Evolutionary conservation across 2,888 invertebrate species (phyloP), one percentile per base, ranked within the genome.

Genomic region (Rosalia funebris): DNA sequence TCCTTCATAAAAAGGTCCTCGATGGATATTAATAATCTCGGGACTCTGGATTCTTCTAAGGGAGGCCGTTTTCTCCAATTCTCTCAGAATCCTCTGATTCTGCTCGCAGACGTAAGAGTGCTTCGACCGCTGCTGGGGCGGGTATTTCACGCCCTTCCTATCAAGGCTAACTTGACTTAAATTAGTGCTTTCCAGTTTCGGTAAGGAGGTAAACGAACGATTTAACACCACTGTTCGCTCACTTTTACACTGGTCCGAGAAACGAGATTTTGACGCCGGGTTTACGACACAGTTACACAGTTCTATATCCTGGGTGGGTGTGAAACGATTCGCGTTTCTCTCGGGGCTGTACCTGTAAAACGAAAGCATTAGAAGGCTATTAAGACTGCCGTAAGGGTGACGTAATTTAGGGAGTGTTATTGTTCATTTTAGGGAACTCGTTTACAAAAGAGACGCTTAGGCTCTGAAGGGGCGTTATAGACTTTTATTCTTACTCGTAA

Each of bases 101-200:
- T 84, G 84, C 68, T 84, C 84, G 73, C 84, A 84, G 57, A 79
- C 82, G 71, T 83, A 83, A 31, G 83, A 82, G 72, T 84, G 84
- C 62, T 72, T 71, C 17, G 56, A 46, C 9, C 57, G 57, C 19
- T 60, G 42, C 19, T 60, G 65, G 11, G 44, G 50, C 31, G 55
- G 44, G 48, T 60, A 60, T 54, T 69, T 72, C 16, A 65, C 70
- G 4, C 66, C 60, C 68, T 77, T 77, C 52, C 82, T 77, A 74
- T 85, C 85, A 72, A 85, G 72, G 67, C 84, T 83, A 69, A 81
- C 83, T 66, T 84, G 83, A 65, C 74, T 78, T 59, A 74, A 71
- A 67, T 76, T 77, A 11, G 72, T 70, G 62, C 65, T 69, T 50
- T 77, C 79, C 55, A 79, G 68, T 65, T 78, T 78, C 19, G 80